A percentile compares a stretch with the other conserved stretches of the same genome.
Conservation (phyloP, 2,888 invertebrate species). For the Pardosa pseudoannulata region DNA sequence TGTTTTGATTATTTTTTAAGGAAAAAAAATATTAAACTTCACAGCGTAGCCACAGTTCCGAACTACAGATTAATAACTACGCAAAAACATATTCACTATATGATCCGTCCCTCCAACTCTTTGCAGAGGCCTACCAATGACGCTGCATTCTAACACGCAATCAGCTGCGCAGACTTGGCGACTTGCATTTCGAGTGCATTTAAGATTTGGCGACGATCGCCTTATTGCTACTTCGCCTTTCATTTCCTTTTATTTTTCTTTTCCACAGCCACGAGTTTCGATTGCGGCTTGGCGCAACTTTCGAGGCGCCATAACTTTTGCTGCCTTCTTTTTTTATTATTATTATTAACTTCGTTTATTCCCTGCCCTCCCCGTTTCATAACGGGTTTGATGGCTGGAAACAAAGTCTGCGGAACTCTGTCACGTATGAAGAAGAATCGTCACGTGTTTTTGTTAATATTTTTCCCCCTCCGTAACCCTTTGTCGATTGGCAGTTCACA, state of each 20-base stretch:
- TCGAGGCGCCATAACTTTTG: constrained; percentile 3
- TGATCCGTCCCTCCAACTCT: neutral
- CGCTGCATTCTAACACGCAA: constrained; percentile 25
- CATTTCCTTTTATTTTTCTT: neutral
- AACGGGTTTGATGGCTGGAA: constrained; percentile 30
- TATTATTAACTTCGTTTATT: constrained; percentile 1
- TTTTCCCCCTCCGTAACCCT: neutral
- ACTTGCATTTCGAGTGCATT: no score
- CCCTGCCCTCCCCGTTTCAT: constrained; percentile 23
- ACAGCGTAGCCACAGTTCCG: no score
- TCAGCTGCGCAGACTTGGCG: constrained; percentile 21
- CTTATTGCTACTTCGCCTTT: neutral
- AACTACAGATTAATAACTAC: no score
- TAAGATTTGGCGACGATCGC: neutral
- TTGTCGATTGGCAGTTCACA: neutral
- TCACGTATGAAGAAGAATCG: constrained; percentile 26
- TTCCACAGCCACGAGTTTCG: neutral
- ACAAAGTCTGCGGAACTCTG: constrained; percentile 24
- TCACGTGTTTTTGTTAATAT: constrained; percentile 29
- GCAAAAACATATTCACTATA: no score
- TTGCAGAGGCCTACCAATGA: constrained; percentile 22
- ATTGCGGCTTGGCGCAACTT: constrained; percentile 19
- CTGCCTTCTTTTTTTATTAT: neutral
- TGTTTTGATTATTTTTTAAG: no score
- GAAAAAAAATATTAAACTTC: no score